These are phyloP conservation scores for Arge pagana DNA, from an alignment of 2,888 invertebrate species.

Conservation along the genomic window DNA sequence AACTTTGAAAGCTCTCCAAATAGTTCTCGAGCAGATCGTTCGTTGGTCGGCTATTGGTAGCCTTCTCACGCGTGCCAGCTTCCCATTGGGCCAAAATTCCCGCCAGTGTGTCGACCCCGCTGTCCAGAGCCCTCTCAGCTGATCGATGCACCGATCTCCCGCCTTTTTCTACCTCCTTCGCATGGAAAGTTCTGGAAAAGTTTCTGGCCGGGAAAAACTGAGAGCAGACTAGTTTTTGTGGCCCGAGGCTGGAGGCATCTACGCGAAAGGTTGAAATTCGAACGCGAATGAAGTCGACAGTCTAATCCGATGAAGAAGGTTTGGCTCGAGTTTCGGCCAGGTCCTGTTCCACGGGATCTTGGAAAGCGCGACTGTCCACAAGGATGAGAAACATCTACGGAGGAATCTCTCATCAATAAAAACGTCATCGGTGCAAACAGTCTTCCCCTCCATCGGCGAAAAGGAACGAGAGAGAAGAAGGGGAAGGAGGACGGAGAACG, in stretches of 20 bases:
- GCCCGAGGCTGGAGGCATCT: neutral
- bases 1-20: conserved; percentile 37
- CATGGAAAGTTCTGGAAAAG: neutral
- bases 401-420: conserved; percentile 32
- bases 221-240: too few species aligned
- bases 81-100: conserved; percentile 39
- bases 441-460: conserved; percentile 27
- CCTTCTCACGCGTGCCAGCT: conserved; percentile 25
- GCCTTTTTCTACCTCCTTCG: neutral
- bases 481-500: too few species aligned
- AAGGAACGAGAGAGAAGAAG: conserved; percentile 20
- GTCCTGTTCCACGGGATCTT: neutral
- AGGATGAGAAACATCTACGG: conserved; percentile 8
- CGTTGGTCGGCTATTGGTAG: conserved; percentile 24
- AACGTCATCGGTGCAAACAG: conserved; percentile 34
- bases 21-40: conserved; percentile 27
- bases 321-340: conserved; percentile 18
- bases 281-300: conserved; percentile 7
- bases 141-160: conserved; percentile 27
- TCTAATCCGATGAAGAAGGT: conserved; percentile 12
- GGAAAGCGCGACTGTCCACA: neutral
- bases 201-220: neutral
- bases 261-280: neutral
- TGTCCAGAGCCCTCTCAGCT: conserved; percentile 31
- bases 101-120: conserved; percentile 38